Percentiles rank a stretch among this genome's conserved stretches.
Conservation (phyloP, 2,888 invertebrate species). For the Oasisia sp. region DNA sequence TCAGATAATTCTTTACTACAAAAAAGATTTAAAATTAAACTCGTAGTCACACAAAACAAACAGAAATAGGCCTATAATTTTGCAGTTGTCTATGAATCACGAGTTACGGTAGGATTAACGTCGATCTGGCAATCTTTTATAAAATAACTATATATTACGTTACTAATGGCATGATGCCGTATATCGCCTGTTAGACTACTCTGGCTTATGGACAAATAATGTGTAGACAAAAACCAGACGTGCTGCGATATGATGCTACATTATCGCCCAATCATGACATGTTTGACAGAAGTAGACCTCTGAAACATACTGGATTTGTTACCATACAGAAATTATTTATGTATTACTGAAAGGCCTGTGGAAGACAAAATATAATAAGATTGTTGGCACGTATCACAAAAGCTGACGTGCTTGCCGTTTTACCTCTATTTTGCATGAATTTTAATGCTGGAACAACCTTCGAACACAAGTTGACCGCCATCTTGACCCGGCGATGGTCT, state of each 20-base stretch:
- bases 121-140: no score
- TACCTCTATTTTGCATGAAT: slow-evolving; percentile 6
- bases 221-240: neutral
- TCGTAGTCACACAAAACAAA: no score
- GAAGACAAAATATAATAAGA: neutral
- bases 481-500: neutral
- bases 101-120: no score
- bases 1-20: no score
- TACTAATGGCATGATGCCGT: no score
- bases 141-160: no score
- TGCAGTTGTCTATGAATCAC: no score
- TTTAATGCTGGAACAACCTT: slow-evolving; percentile 17
- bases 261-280: neutral
- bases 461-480: slow-evolving; percentile 6
- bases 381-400: neutral
- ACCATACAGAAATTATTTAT: neutral
- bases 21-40: no score
- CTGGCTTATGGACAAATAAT: neutral
- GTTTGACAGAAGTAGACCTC: neutral
- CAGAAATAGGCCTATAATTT: no score
- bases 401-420: neutral
- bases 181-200: no score
- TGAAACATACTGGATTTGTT: neutral
- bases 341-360: neutral
- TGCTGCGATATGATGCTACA: neutral